Base-by-base conservation (phyloP, 1,140 invertebrate species). In the Gonatopus flavifemur region DNA sequence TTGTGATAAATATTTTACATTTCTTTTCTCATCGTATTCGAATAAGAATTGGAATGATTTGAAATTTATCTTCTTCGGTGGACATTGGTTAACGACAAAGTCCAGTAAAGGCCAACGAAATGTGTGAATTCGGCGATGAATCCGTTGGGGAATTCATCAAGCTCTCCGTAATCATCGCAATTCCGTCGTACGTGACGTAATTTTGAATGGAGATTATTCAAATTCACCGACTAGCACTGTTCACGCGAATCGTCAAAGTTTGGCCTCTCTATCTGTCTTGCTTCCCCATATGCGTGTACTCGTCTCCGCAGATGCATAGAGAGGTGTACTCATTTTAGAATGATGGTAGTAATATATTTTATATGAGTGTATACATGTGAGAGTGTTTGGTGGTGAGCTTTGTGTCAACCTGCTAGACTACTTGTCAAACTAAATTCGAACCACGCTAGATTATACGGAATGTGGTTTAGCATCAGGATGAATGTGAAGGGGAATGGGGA, bases 181-280 rank as follows among this genome's bases (percentile, higher is more conserved):
- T 66, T 68, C 65, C 62, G 47, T 43, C 49, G 39, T 64, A 64
- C 66, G 64, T 68, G 64, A 68, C 45, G 62, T 68, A 68, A 68
- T 68, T 66, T 57, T 60, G 55, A 68, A 68, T 66, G 40, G 53
- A 56, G 62, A 66, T 68, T 68, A 68, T 66, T 66, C 66, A 64
- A 59, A 66, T 65, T 62, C 47, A 33, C 42, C 46, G 28, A n/a
- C n/a, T n/a, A n/a, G n/a, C n/a, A n/a, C n/a, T 55, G 52, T 42
- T 49, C 48, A 31, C 58, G 48, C 39, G 43, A 49, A 52, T 42
- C 52, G 39, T 32, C 42, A 49, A 33, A 49, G 49, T 57, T 54
- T 47, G 50, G 30, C 21, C 25, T 12, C 25, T 6, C 25, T 7
- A 28, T 6, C 25, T 28, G 25, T 28, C 12, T 28, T 12, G 6